Base-by-base conservation (phyloP, 2,113 vertebrate genomes). In the Neogobius melanostomus region DNA sequence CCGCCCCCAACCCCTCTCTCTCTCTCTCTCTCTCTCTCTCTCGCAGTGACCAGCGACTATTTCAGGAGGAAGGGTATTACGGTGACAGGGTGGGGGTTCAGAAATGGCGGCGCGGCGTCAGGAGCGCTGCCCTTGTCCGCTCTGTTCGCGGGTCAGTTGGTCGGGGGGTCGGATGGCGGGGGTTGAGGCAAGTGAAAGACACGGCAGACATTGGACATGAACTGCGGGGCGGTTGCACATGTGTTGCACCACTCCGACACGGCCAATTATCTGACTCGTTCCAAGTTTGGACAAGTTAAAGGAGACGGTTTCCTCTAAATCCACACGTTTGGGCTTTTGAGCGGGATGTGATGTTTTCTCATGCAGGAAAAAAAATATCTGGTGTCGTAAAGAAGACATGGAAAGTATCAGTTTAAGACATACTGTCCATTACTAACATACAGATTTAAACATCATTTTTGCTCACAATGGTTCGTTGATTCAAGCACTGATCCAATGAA, bases 1-100 rank as follows among this genome's bases (percentile, higher is more conserved):
- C 28, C 28, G 28, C 91, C 86, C 88, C 76, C 77, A 85, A 74
- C 72, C 91, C 90, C 91, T 91, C 90, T 56, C 59, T 54, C 92
- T 79, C 92, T 87, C 87, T 91, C 75, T 82, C 87, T n/a, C n/a
- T n/a, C 91, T 91, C 90, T 56, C 59, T 86, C 88, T 82, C 77
- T 92, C 87, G 87, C 74, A 65, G 83, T 82, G 93, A 95, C 93
- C 85, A 90, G 91, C 81, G 92, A 92, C 93, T 93, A 94, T 95
- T 95, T 92, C 91, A 94, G 91, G 89, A 87, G 83, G 91, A 90
- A 79, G 91, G 89, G 93, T 36, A 36, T 36, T 36, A 87, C 89
- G 79, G 28, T 36, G 28, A 36, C 28, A 66, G 64, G 52, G 81
- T 80, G 21, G 21, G 21, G 21, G 21, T 21, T 88, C 4, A 5